Base-by-base conservation (phyloP, 2,797 vertebrate species). In the Myoxocephalus aenaeus region DNA sequence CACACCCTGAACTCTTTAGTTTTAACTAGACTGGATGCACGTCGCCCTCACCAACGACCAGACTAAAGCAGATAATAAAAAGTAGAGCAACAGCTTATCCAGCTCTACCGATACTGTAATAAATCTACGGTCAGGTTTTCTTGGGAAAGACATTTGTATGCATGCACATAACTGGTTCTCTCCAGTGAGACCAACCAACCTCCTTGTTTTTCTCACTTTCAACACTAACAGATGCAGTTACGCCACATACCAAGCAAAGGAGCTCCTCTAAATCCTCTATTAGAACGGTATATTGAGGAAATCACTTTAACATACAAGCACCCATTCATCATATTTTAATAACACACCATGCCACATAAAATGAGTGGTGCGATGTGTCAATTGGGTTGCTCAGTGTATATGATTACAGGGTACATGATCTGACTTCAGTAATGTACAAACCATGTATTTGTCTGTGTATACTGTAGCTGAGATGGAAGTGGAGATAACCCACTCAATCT, bases 301-400 rank as follows among this genome's bases (percentile, higher is more conserved):
- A 72, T 56, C 32, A 42, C 44, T 34, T 70, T 46, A 68, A 53
- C 63, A 46, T 32, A 36, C 61, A 34, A 22, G 34, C 69, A 14
- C 40, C 59, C 51, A 73, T 83, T 77, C 32, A 62, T 75, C 58
- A 85, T 66, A 58, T 78, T 78, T 75, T 82, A 80, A 75, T 75
- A 72, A 51, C 32, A 54, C 58, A 27, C 50, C 79, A 61, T 32
- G 25, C 29, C n/a, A 56, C 42, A 25, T 56, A 27, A 64, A 27
- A 42, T 34, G 38, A 63, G 42, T 42, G 7, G 9, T 15, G 7
- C 14, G 22, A 27, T 14, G 32, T 62, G 70, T 53, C 50, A 54
- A 0, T 48, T 22, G 25, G n/a, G 32, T 25, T 63, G 53, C 58
- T 59, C 51, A 13, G 7, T 40, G 27, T 12, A 20, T 66, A 17